Evolutionary conservation across 2,797 vertebrate genomes (phyloP), one percentile per base, ranked within the genome.

Genomic region (Chelidonichthys spinosus): DNA sequence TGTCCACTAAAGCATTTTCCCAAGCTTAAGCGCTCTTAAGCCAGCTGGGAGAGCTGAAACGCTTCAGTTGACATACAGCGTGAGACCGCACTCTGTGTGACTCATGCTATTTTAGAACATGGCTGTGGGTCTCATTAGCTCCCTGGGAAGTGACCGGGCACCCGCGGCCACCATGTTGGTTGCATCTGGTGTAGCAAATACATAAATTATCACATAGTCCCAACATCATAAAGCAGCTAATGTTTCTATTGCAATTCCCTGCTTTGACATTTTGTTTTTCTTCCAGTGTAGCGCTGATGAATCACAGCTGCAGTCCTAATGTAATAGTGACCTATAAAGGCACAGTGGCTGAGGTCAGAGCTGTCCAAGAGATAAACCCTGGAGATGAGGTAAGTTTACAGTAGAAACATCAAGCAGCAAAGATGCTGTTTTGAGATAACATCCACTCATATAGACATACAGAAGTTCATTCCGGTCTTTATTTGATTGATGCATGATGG

Each of bases 321-420:
- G 97, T 98, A 87, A 98, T 99, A 40, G 97, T 99, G 78, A 99
- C 98, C 36, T 99, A 98, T 89, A 98, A 96, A 88, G 97, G 97
- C 76, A 99, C 96, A 1, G 83, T 96, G 81, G 98, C 98, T 1
- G 97, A 99, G 88, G 96, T 99, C 76, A 94, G 97, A 92, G 97
- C 97, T 5, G 96, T 99, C 11, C 91, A 94, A 89, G 97, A 98
- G 60, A 97, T 99, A 74, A 91, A 85, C 69, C 94, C 97, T 0
- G 97, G 96, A 80, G 97, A 99, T 0, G 98, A 99, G 97, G 98
- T 98, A 85, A 61, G 74, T 15, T 9, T 60, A 59, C 40, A 2
- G n/a, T 35, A 4, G 0, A 33, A 9, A 43, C 52, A 42, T 61
- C 10, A 36, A 55, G 15, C n/a, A 35, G 50, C 9, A 44, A 6